Conservation (phyloP, 2,113 vertebrate species). For the Pachypanchax playfairii region DNA sequence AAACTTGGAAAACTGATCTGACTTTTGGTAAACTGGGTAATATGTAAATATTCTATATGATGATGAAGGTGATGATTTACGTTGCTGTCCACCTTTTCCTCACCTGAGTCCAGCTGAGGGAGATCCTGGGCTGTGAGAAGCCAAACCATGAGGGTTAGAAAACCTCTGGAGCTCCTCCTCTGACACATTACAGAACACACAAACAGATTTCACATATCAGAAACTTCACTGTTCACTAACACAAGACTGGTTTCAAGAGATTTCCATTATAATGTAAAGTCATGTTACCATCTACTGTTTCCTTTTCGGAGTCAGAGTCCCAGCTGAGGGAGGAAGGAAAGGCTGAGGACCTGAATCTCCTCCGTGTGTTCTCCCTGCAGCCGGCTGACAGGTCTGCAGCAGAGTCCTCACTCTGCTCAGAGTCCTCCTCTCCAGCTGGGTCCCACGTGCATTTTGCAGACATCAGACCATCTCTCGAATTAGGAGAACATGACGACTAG, state of each 20-base stretch:
- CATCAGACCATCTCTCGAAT: constrained; percentile 48
- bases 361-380: constrained; percentile 63
- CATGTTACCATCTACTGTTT: constrained; percentile 76
- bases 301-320: constrained; percentile 84
- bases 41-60: no score
- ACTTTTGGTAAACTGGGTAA: no score
- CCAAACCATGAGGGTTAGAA: constrained; percentile 84
- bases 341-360: constrained; percentile 73
- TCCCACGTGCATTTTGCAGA: constrained; percentile 42
- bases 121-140: constrained; percentile 83
- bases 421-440: constrained; percentile 41
- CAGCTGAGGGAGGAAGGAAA: constrained; percentile 82
- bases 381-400: constrained; percentile 42
- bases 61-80: no score
- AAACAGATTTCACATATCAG: constrained; percentile 74
- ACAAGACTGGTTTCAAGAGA: no score
- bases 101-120: constrained; percentile 78
- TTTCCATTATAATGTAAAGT: no score
- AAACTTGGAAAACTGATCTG: no score
- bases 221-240: constrained; percentile 67
- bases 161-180: constrained; percentile 84
- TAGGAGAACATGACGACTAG: constrained; percentile 63
- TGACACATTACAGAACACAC: constrained; percentile 68
- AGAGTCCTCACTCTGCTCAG: constrained; percentile 35
- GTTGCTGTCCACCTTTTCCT: constrained; percentile 48